phyloP scores from a whole-genome alignment of 2,888 invertebrate species.

The Caenorhabditis afra region DNA sequence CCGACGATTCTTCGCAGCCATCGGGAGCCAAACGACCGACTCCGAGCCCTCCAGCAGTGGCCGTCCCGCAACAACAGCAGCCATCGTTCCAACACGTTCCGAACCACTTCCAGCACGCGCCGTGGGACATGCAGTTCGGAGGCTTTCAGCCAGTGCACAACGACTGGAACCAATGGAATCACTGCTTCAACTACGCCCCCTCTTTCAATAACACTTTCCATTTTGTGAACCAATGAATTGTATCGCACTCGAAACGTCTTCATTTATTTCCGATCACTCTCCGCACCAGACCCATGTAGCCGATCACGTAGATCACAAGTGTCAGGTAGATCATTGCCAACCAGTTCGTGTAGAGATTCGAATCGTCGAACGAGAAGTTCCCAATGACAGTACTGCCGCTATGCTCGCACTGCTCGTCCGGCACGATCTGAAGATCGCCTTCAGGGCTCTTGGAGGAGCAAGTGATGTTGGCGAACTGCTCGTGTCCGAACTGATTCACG shows the following conservation, averaged over 20 bases:
- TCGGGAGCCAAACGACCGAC: too few relatives aligned
- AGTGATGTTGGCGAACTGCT: constrained; percentile 83
- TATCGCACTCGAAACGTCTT: neutral
- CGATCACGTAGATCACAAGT: constrained; percentile 67
- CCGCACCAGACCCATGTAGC: constrained; percentile 73
- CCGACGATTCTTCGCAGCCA: too few relatives aligned
- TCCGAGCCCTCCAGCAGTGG: too few relatives aligned
- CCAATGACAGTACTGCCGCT: constrained; percentile 56
- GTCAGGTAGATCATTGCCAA: constrained; percentile 67
- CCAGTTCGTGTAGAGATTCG: constrained; percentile 70
- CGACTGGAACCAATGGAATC: too few relatives aligned
- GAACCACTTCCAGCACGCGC: too few relatives aligned
- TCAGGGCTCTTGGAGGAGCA: constrained; percentile 42
- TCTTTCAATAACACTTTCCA: too few relatives aligned
- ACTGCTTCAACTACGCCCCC: too few relatives aligned
- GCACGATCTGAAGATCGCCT: constrained; percentile 7
- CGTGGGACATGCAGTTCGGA: too few relatives aligned
- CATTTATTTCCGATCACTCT: constrained; percentile 58
- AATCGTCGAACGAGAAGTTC: constrained; percentile 64
- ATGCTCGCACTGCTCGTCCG: constrained; percentile 37
- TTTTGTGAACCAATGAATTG: too few relatives aligned
- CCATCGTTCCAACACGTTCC: too few relatives aligned
- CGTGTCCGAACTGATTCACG: constrained; percentile 69
- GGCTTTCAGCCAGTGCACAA: too few relatives aligned
- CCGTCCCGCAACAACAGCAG: too few relatives aligned